These are phyloP conservation scores for Eptatretus atami DNA, from an alignment of 2,797 vertebrate genomes.

Conservation along the genomic window DNA sequence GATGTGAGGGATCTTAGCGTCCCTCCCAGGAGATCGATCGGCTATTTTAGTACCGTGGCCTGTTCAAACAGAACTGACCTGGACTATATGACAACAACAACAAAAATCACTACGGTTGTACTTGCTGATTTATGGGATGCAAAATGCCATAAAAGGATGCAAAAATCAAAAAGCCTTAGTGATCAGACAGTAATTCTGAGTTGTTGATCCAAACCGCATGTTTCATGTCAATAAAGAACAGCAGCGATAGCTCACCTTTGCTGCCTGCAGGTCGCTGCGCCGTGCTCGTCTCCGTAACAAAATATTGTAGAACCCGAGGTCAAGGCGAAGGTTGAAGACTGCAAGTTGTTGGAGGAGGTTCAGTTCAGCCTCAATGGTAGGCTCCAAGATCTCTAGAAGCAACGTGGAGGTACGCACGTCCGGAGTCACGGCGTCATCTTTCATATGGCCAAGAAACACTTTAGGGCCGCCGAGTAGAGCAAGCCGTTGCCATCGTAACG, in stretches of 20 bases:
- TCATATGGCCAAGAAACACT: conserved; percentile 47
- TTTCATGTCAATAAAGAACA: no score
- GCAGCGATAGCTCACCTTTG: conserved; percentile 25
- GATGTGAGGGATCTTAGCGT: no score
- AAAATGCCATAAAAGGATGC: no score
- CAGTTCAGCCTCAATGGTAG: conserved; percentile 17
- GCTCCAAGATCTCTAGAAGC: conserved; percentile 31
- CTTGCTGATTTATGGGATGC: no score
- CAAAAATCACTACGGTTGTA: background rate
- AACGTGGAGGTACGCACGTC: conserved; percentile 41
- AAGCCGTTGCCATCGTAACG: conserved; percentile 18
- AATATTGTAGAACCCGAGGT: conserved; percentile 45
- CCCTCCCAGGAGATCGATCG: no score
- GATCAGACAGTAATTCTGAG: no score
- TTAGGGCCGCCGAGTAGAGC: conserved; percentile 30
- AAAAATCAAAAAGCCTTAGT: no score
- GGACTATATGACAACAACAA: background rate
- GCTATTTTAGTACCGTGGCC: no score
- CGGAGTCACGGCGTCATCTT: conserved; percentile 18
- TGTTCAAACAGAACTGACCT: no score
- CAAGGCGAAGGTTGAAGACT: conserved; percentile 22
- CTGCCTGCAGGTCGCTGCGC: conserved; percentile 26
- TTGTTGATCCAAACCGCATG: no score
- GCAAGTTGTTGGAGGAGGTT: conserved; percentile 15
- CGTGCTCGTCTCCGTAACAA: conserved; percentile 34